phyloP scores from a whole-genome alignment of 1,140 invertebrate genomes.

The Drosophila athabasca region DNA sequence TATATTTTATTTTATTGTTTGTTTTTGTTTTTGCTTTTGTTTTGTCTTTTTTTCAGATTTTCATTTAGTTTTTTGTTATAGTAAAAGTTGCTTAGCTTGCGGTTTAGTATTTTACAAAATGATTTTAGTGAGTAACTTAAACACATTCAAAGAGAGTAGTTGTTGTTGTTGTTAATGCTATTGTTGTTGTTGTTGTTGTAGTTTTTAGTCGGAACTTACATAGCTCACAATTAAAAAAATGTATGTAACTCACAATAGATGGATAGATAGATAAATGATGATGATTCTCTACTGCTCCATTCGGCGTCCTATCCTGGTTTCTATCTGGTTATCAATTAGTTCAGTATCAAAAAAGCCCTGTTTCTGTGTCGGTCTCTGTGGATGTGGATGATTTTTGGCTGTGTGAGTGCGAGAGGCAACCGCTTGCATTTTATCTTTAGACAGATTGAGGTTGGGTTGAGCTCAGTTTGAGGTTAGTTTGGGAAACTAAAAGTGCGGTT shows the following conservation, averaged over 20 bases:
- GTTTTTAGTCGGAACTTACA: slow-evolving; percentile 69
- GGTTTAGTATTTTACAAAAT: slow-evolving; percentile 79
- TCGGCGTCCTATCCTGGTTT: slow-evolving; percentile 9
- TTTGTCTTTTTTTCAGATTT: slow-evolving; percentile 23
- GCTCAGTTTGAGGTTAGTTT: slow-evolving; percentile 26
- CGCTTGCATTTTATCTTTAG: slow-evolving; percentile 47
- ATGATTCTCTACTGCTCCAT: slow-evolving; percentile 10
- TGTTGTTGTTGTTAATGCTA: slow-evolving; percentile 36
- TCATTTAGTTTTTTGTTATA: slow-evolving; percentile 43
- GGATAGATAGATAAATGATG: slow-evolving; percentile 38
- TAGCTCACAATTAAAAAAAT: slow-evolving; percentile 76
- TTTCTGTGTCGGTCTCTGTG: slow-evolving; percentile 45
- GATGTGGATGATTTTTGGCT: slow-evolving; percentile 23
- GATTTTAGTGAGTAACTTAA: slow-evolving; percentile 70
- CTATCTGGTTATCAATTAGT: slow-evolving; percentile 33
- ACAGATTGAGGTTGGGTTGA: slow-evolving; percentile 62
- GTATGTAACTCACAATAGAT: slow-evolving; percentile 65
- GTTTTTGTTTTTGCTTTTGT: slow-evolving; percentile 33
- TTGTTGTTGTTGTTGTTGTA: slow-evolving; percentile 32
- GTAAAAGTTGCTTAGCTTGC: slow-evolving; percentile 71
- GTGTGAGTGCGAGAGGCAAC: slow-evolving; percentile 43
- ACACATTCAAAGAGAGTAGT: slow-evolving; percentile 61
- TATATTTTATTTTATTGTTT: slow-evolving; percentile 54
- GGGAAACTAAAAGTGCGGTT: slow-evolving; percentile 33
- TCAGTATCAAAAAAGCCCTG: slow-evolving; percentile 64